These are phyloP conservation scores for Siniperca undulata DNA, from an alignment of 2,797 vertebrate genomes.

Conservation along the genomic window DNA sequence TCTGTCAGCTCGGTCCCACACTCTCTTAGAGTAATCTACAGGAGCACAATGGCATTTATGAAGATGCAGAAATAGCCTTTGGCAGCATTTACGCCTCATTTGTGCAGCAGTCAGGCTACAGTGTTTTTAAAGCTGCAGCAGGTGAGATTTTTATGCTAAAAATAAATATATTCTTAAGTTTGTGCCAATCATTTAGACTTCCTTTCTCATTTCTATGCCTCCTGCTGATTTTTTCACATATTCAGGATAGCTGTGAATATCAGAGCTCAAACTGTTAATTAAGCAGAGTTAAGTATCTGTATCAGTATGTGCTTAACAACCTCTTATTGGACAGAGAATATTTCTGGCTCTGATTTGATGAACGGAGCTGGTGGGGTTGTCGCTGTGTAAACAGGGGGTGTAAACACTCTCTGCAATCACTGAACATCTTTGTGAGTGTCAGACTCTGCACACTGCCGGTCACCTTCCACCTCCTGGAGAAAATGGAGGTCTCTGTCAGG, in stretches of 20 bases:
- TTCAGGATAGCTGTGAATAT: conserved; percentile 38
- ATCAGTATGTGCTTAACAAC: conserved; percentile 43
- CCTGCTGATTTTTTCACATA: conserved; percentile 43
- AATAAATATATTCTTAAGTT: conserved; percentile 34
- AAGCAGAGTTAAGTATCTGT: conserved; percentile 29
- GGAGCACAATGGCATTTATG: conserved; percentile 44
- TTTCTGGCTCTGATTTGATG: conserved; percentile 54
- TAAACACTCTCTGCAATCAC: conserved; percentile 39
- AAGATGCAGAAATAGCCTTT: conserved; percentile 57
- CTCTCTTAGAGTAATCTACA: conserved; percentile 38
- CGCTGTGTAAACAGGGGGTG: conserved; percentile 43
- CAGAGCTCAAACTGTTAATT: conserved; percentile 48
- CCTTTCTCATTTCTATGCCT: conserved; percentile 7
- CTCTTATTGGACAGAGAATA: conserved; percentile 25
- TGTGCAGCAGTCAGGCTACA: conserved; percentile 28
- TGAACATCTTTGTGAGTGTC: conserved; percentile 35
- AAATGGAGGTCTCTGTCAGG: conserved; percentile 31
- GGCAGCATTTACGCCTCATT: conserved; percentile 57
- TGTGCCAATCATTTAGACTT: conserved; percentile 21
- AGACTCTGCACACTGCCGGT: conserved; percentile 13
- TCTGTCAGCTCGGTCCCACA: conserved; percentile 29
- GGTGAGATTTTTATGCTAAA: conserved; percentile 45
- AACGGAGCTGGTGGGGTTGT: conserved; percentile 18
- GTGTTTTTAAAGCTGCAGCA: conserved; percentile 48
- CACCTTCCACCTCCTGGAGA: conserved; percentile 4